A percentile compares a stretch with the other conserved stretches of the same genome.
Evolutionary conservation across 2,797 vertebrate genomes (phyloP).

Genomic region (Gadopsis bispinosus): DNA sequence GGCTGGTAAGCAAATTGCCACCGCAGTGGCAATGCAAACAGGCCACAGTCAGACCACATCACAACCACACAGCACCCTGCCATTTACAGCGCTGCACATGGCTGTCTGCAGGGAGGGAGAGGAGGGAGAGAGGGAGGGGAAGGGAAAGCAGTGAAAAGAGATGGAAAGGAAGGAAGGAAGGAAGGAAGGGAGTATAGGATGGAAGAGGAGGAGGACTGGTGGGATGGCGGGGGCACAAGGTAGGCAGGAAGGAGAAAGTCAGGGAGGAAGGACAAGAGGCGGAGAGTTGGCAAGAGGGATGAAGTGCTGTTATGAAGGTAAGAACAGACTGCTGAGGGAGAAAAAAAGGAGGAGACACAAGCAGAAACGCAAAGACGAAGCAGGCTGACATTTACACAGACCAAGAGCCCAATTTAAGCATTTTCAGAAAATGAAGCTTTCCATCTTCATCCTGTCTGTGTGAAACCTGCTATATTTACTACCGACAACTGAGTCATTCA

Average conservation of each 20-base stretch:
- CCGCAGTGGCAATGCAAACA: conserved; percentile 75
- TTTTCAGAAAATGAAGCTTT: conserved; percentile 48
- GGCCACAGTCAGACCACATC: conserved; percentile 80
- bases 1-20: conserved; percentile 70
- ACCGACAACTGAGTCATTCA: conserved; percentile 45
- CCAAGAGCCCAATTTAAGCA: conserved; percentile 36
- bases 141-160: background rate
- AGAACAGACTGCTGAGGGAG: conserved; percentile 18
- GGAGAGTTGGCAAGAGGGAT: conserved; percentile 20
- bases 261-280: conserved; percentile 21
- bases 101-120: conserved; percentile 47
- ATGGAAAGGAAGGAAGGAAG: conserved; percentile 2
- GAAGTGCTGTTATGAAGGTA: conserved; percentile 17
- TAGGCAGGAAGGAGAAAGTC: conserved; percentile 4
- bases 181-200: background rate
- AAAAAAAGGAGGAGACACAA: conserved; percentile 10
- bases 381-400: conserved; percentile 36
- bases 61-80: conserved; percentile 75
- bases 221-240: background rate
- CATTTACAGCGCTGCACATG: conserved; percentile 65
- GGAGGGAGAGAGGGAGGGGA: background rate
- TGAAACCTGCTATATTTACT: conserved; percentile 44
- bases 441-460: conserved; percentile 35
- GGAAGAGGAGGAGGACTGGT: background rate
- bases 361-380: conserved; percentile 30